A percentile compares a stretch with the other conserved stretches of the same genome.
Evolutionary conservation across 2,113 vertebrate genomes (phyloP).

Genomic region (Megaptera novaeangliae): DNA sequence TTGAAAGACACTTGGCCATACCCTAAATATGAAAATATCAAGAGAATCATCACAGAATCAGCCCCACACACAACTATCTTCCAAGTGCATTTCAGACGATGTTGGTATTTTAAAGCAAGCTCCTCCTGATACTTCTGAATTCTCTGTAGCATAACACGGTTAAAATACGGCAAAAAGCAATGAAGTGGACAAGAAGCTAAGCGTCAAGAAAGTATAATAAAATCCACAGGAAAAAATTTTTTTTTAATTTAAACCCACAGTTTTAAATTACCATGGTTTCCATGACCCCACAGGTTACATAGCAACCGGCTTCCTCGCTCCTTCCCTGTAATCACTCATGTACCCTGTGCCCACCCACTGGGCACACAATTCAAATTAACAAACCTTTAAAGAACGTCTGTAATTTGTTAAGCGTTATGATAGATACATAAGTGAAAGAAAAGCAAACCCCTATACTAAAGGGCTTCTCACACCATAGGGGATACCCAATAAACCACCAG

Average conservation of each 20-base stretch:
- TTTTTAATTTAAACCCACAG: not conserved
- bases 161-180: not conserved
- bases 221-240: not conserved
- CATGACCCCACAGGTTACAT: not conserved
- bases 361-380: not conserved
- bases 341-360: not conserved
- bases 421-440: not conserved
- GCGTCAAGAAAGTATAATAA: not conserved
- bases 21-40: not conserved
- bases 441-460: not conserved
- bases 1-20: not conserved
- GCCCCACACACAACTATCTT: not conserved
- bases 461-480: not conserved
- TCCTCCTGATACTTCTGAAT: not conserved
- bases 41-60: not conserved
- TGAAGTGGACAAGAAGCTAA: not conserved
- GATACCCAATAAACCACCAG: not conserved
- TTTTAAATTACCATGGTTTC: not conserved
- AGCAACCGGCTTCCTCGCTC: not conserved
- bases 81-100: not conserved
- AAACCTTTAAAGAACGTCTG: not conserved
- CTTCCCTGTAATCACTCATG: not conserved
- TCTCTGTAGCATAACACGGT: not conserved
- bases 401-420: not conserved
- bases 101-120: not conserved